phyloP scores from a whole-genome alignment of 2,888 invertebrate species.

The Abrostola triplasia region DNA sequence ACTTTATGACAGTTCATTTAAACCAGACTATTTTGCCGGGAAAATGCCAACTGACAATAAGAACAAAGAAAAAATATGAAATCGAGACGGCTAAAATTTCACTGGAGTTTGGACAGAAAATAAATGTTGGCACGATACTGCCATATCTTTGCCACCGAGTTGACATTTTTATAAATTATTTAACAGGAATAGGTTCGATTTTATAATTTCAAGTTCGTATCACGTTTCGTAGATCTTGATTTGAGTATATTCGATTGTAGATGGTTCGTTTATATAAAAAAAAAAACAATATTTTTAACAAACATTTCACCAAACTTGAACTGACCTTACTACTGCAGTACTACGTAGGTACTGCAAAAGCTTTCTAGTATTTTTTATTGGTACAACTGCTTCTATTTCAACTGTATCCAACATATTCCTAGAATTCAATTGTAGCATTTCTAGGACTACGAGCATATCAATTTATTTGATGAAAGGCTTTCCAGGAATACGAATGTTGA shows the following conservation, averaged over 20 bases:
- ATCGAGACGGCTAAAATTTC: conserved; percentile 16
- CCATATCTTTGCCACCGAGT: conserved; percentile 20
- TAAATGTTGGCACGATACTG: conserved; percentile 36
- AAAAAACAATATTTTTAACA: too few species aligned
- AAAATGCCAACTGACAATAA: conserved; percentile 3
- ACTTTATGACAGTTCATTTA: conserved; percentile 14
- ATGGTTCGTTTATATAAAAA: too few species aligned
- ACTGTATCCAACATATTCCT: too few species aligned
- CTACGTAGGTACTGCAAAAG: too few species aligned
- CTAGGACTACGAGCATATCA: background rate
- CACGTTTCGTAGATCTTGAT: conserved; percentile 2
- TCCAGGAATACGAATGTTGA: conserved; percentile 4
- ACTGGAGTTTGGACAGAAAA: conserved; percentile 11
- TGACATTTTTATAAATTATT: conserved; percentile 38
- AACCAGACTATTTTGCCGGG: conserved; percentile 7
- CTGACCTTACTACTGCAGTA: too few species aligned
- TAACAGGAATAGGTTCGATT: conserved; percentile 4
- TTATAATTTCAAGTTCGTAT: conserved; percentile 6
- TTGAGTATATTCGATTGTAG: background rate
- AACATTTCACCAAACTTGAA: too few species aligned
- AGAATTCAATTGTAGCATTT: too few species aligned
- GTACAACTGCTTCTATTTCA: too few species aligned
- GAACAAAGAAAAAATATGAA: conserved; percentile 21
- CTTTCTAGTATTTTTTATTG: too few species aligned
- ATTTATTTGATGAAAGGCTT: background rate